These are phyloP conservation scores for Ivindomyrus marchei DNA, from an alignment of 2,113 vertebrate species.

Conservation along the genomic window DNA sequence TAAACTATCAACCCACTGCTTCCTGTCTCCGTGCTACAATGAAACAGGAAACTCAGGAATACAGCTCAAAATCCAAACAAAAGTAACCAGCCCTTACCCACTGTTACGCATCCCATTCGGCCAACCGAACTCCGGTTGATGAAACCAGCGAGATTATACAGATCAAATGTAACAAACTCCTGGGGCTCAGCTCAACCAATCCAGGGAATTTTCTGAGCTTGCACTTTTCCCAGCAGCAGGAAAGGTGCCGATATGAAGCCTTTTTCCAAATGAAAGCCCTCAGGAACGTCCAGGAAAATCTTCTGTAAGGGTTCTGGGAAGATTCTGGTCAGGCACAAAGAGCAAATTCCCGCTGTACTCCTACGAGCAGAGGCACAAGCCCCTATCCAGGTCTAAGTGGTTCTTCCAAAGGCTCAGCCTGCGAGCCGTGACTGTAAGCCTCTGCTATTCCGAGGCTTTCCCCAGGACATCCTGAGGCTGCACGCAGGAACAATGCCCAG, in stretches of 20 bases:
- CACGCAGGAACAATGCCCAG: slow-evolving; percentile 86
- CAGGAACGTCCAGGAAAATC: not conserved
- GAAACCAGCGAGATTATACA: not conserved
- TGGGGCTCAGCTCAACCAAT: not conserved
- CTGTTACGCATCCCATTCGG: slow-evolving; percentile 30
- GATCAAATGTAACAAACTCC: not conserved
- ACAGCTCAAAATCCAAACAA: not conserved
- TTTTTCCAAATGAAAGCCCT: slow-evolving; percentile 20
- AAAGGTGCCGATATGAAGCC: slow-evolving; percentile 17
- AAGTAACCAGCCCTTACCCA: slow-evolving; percentile 31
- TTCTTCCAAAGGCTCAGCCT: not conserved
- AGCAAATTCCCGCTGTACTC: not conserved
- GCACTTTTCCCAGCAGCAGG: slow-evolving; percentile 42
- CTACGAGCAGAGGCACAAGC: not conserved
- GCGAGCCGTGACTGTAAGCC: slow-evolving; percentile 21
- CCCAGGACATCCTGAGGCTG: slow-evolving; percentile 96
- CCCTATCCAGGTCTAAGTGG: not conserved
- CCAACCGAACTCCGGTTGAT: not conserved
- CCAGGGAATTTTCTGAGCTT: slow-evolving; percentile 10
- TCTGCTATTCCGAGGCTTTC: slow-evolving; percentile 51
- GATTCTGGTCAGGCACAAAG: not conserved
- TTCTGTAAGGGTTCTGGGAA: not conserved
- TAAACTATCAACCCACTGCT: not conserved
- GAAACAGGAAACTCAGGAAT: slow-evolving; percentile 19
- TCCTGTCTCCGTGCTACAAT: slow-evolving; percentile 20